Evolutionary conservation across 2,888 invertebrate genomes (phyloP), one percentile per base, ranked within the genome.

Genomic region (Pyrocoelia pectoralis): DNA sequence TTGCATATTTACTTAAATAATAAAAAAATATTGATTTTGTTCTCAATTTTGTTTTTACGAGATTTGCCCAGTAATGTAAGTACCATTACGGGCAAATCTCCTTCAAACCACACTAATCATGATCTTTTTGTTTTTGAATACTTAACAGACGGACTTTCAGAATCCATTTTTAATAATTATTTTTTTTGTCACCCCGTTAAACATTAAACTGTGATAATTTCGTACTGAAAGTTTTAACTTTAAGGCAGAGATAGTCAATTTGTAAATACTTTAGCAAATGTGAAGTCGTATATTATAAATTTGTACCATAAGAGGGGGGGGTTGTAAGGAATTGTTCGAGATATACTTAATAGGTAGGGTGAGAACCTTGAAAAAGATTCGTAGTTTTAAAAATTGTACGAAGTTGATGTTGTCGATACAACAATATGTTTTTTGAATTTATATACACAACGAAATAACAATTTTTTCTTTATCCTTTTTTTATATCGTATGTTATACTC

Each of bases 141-240:
- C 13, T 18, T 15, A 14, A 51, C 28, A 51, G 28, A 28, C 29
- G 4, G 15, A 51, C 28, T 33, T 33, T 33, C 33, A 33, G 50
- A 49, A 51, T 12, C 14, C 18, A 29, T 40, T 57, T 49, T 51
- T 72, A n/a, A n/a, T 38, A 69, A 24, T 5, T 24, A 70, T 70
- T 68, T 65, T 69, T 68, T 66, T 59, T 49, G 52, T 38, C 51
- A 52, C 58, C n/a, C 57, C 66, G 62, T 68, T 67, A 71, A 67
- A 68, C 68, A 68, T 78, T 75, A 77, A 78, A 77, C 79, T 79
- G 79, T 80, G 79, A 80, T 79, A 80, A 78, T 79, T 78, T 79
- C 77, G 77, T 80, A 80, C 79, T 79, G 78, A 79, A 72, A 65
- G 73, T 70, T 73, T 72, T 68, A 59, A 60, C 50, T 56, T 54